Conservation (phyloP, 2,888 invertebrate species). For the Eupithecia insigniata region DNA sequence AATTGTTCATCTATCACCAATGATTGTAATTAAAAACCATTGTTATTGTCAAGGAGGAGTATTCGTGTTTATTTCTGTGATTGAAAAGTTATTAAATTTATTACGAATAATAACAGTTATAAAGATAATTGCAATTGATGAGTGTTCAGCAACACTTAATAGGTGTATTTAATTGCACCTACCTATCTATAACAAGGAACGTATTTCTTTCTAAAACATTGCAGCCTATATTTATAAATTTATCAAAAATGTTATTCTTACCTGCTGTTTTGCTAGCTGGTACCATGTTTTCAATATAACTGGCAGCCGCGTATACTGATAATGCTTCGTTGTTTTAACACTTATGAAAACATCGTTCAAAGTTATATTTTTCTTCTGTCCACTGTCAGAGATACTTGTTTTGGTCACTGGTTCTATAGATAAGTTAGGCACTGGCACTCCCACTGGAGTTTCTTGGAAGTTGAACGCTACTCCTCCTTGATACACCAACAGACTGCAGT, state of each 20-base stretch:
- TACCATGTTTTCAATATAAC: slow-evolving; percentile 98
- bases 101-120: slow-evolving; percentile 16
- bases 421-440: slow-evolving; percentile 74
- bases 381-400: slow-evolving; percentile 68
- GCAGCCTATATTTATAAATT: not conserved
- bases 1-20: not conserved
- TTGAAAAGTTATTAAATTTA: slow-evolving; percentile 28
- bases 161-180: not conserved
- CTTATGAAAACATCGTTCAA: slow-evolving; percentile 96
- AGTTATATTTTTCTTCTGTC: slow-evolving; percentile 84
- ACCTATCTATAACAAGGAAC: too few species aligned
- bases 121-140: slow-evolving; percentile 13
- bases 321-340: slow-evolving; percentile 96
- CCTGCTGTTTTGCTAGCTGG: slow-evolving; percentile 95
- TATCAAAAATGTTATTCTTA: slow-evolving; percentile 69
- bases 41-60: not conserved
- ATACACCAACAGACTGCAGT: slow-evolving; percentile 86
- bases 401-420: slow-evolving; percentile 82
- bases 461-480: slow-evolving; percentile 82
- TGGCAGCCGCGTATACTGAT: slow-evolving; percentile 92
- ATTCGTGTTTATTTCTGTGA: not conserved
- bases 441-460: slow-evolving; percentile 78
- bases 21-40: not conserved
- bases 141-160: slow-evolving; percentile 13
- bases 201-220: not conserved